Percentiles rank a stretch among this genome's conserved stretches.
These are phyloP conservation scores for Trissoscelio sp. DNA, from an alignment of 2,888 invertebrate species.

Conservation along the genomic window DNA sequence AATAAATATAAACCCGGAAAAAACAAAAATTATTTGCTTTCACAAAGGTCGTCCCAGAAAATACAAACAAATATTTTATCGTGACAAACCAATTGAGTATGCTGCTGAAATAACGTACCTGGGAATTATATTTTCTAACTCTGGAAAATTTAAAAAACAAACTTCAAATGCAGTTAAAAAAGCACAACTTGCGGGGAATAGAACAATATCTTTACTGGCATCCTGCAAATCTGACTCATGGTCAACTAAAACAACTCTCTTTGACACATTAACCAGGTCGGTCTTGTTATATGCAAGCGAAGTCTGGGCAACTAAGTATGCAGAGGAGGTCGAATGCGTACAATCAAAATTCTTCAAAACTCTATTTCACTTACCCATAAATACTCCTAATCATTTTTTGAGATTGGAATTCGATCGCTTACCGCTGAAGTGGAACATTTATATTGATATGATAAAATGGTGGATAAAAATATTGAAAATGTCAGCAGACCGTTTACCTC, in stretches of 20 bases:
- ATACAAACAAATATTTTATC: background rate
- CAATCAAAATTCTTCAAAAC: conserved; percentile 13
- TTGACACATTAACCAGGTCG: background rate
- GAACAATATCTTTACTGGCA: background rate
- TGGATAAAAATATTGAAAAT: conserved; percentile 10
- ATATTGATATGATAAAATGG: background rate
- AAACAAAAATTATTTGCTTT: conserved; percentile 6
- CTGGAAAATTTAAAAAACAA: conserved; percentile 12
- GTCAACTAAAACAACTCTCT: background rate
- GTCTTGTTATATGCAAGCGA: conserved; percentile 21
- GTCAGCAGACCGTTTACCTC: no score
- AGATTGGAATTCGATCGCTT: no score
- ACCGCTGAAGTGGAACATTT: no score
- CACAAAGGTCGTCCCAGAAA: background rate
- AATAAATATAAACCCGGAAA: background rate
- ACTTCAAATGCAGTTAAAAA: background rate
- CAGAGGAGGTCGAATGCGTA: background rate
- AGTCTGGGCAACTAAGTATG: conserved; percentile 14
- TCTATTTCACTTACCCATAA: background rate
- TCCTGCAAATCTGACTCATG: background rate
- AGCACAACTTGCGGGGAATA: background rate
- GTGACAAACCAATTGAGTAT: background rate
- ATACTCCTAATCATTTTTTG: conserved; percentile 16
- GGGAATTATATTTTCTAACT: background rate
- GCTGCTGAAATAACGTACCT: background rate